phyloP scores from a whole-genome alignment of 35 echinoderm and acorn worm genomes.

The Holothuria glaberrima region DNA sequence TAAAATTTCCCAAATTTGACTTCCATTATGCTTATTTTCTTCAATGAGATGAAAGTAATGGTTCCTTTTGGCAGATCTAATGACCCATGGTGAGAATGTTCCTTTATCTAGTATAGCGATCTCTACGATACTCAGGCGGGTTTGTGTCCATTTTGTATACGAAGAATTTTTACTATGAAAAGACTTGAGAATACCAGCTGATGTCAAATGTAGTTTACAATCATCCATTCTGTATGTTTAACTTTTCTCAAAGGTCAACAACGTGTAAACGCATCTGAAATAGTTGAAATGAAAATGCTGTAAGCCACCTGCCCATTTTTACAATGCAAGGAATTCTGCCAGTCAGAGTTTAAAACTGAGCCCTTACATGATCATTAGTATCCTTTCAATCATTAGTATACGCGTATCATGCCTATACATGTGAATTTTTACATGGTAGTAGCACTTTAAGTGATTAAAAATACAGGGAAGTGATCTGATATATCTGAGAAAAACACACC shows the following conservation, averaged over 20 bases:
- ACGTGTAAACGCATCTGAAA: no score
- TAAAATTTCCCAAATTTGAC: neutral
- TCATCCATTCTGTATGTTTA: no score
- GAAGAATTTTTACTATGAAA: no score
- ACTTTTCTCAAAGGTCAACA: no score
- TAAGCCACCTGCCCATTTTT: neutral
- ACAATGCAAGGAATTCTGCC: slow-evolving; percentile 3
- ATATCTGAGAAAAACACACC: neutral
- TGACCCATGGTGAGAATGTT: slow-evolving; percentile 10
- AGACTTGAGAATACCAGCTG: no score
- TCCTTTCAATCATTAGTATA: no score
- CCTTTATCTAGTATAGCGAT: slow-evolving; percentile 10
- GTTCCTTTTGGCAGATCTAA: neutral
- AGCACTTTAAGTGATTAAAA: neutral
- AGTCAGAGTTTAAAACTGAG: neutral
- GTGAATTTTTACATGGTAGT: neutral
- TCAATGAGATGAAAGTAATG: neutral
- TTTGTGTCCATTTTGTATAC: no score
- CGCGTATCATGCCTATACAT: neutral
- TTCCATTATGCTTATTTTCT: neutral
- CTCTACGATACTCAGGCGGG: neutral
- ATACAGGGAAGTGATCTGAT: no score
- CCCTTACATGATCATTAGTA: neutral
- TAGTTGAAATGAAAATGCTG: neutral
- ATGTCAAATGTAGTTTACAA: no score